phyloP scores from a whole-genome alignment of 1,140 invertebrate species.

The Drosophila biarmipes region DNA sequence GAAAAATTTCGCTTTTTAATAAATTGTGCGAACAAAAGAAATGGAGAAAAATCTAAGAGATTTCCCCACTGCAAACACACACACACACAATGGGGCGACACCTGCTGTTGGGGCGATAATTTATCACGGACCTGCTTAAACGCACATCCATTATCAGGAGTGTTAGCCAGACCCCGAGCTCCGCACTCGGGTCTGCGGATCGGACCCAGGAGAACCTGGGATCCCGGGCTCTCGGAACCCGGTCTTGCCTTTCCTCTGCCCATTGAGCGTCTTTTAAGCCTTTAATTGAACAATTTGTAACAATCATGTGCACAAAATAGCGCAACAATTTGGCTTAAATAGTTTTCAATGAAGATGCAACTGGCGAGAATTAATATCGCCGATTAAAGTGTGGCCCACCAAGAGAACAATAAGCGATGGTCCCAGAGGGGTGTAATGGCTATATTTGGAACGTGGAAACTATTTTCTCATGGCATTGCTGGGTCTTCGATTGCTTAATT shows the following conservation, averaged over 20 bases:
- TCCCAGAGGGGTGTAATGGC: not conserved
- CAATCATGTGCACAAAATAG: constrained; percentile 82
- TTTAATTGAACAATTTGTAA: constrained; percentile 83
- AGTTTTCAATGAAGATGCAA: constrained; percentile 78
- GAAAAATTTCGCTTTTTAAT: constrained; percentile 66
- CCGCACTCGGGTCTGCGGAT: constrained; percentile 27
- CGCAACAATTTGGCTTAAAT: constrained; percentile 82
- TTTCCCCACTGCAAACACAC: constrained; percentile 58
- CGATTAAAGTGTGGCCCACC: constrained; percentile 57
- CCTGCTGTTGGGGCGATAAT: constrained; percentile 70
- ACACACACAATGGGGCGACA: constrained; percentile 58
- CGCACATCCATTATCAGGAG: constrained; percentile 75
- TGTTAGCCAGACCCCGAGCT: constrained; percentile 27
- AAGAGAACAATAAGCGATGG: constrained; percentile 37
- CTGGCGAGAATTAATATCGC: constrained; percentile 59
- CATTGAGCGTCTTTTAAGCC: constrained; percentile 63
- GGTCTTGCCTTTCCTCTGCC: constrained; percentile 16
- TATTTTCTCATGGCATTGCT: constrained; percentile 14
- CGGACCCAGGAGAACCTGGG: constrained; percentile 5
- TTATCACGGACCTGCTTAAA: constrained; percentile 78
- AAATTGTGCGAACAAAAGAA: constrained; percentile 65
- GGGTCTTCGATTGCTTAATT: not conserved
- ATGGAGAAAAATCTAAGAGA: constrained; percentile 37
- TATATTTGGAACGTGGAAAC: constrained; percentile 33
- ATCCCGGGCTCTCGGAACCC: constrained; percentile 3